These are phyloP conservation scores for Crossaster papposus DNA, from an alignment of 53 echinoderm and acorn worm genomes.

Conservation along the genomic window DNA sequence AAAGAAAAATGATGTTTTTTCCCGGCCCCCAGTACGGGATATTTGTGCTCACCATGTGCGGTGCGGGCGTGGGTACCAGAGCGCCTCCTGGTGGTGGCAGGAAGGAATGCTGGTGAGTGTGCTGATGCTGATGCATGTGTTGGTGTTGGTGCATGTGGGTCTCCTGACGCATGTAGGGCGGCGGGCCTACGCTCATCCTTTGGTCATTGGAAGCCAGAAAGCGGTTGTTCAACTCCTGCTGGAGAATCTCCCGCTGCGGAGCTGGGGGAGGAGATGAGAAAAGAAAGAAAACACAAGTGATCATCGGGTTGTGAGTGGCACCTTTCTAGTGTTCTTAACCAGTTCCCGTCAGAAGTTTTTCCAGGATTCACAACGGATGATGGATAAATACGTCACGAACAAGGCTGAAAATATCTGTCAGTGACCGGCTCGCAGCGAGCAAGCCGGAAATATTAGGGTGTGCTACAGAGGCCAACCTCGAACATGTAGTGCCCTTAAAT, in stretches of 20 bases:
- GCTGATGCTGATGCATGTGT: slow-evolving; percentile 99
- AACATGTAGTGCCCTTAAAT: too few species aligned
- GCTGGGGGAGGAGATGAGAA: slow-evolving; percentile 28
- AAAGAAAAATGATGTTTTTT: neutral
- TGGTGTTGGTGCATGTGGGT: slow-evolving; percentile 99
- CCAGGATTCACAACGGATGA: too few species aligned
- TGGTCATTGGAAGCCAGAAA: slow-evolving; percentile 94
- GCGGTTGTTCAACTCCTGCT: slow-evolving; percentile 98
- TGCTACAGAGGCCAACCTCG: too few species aligned
- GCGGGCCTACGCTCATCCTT: slow-evolving; percentile 80
- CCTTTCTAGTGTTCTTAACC: too few species aligned
- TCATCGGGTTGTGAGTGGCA: too few species aligned
- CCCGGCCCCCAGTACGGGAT: neutral
- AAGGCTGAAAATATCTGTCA: too few species aligned
- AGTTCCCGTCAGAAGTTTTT: too few species aligned
- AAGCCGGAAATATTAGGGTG: too few species aligned
- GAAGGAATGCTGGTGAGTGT: slow-evolving; percentile 89
- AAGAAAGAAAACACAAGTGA: slow-evolving; percentile 2
- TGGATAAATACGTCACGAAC: too few species aligned
- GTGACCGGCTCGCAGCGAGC: too few species aligned
- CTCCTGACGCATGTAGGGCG: slow-evolving; percentile 96
- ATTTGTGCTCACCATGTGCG: slow-evolving; percentile 79
- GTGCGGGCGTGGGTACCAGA: slow-evolving; percentile 67
- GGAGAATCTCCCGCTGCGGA: slow-evolving; percentile 88
- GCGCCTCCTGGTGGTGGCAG: slow-evolving; percentile 83